Percentiles rank a stretch among this genome's conserved stretches.
Evolutionary conservation across 2,888 invertebrate species (phyloP).

Genomic region (Acrocera orbiculus): DNA sequence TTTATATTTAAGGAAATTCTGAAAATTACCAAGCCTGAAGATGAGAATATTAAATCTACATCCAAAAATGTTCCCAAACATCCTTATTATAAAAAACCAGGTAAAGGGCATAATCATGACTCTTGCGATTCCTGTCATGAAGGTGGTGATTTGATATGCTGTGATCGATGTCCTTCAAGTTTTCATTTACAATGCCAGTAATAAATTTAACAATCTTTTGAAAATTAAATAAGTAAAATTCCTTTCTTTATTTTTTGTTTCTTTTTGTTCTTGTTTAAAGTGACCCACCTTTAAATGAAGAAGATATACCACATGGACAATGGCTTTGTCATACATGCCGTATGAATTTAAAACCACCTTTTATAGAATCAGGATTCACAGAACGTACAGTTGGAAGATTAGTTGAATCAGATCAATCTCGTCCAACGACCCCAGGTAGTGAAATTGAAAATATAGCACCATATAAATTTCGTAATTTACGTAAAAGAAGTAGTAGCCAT

Average conservation of each 20-base stretch:
- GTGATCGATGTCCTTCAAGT: conserved; percentile 88
- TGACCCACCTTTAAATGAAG: conserved; percentile 81
- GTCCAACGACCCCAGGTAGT: conserved; percentile 24
- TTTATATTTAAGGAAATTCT: conserved; percentile 54
- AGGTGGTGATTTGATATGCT: conserved; percentile 88
- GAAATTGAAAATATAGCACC: conserved; percentile 22
- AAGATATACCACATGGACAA: conserved; percentile 76
- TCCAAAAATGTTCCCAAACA: conserved; percentile 49
- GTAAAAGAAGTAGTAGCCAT: conserved; percentile 26
- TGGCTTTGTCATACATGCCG: conserved; percentile 81
- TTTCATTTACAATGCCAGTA: conserved; percentile 94
- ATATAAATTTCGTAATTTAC: conserved; percentile 30
- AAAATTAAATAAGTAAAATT: neutral
- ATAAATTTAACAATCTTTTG: conserved; percentile 22
- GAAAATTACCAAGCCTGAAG: conserved; percentile 68
- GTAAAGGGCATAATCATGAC: conserved; percentile 82
- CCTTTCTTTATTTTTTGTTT: neutral
- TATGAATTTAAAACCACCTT: conserved; percentile 27
- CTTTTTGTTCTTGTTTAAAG: conserved; percentile 30
- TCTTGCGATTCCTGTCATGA: conserved; percentile 88
- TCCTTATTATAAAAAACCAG: conserved; percentile 69
- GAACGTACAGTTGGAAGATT: conserved; percentile 20
- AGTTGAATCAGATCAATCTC: conserved; percentile 15
- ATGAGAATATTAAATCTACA: conserved; percentile 35
- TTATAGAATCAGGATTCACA: conserved; percentile 32